A percentile compares a stretch with the other conserved stretches of the same genome.
These are phyloP conservation scores for Arizona elegans DNA, from an alignment of 2,113 vertebrate genomes.

Conservation along the genomic window DNA sequence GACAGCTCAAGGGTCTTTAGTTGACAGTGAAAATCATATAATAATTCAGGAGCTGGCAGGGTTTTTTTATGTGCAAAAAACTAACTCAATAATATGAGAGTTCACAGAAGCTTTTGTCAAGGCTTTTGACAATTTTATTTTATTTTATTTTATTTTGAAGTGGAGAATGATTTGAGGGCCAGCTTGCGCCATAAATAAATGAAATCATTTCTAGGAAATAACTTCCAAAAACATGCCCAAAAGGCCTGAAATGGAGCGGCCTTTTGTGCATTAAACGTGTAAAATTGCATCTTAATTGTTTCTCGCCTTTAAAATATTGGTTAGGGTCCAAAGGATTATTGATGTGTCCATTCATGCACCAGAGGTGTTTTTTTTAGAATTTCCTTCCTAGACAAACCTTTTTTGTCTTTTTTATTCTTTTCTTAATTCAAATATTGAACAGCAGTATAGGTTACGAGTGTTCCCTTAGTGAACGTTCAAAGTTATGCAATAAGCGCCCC, in stretches of 20 bases:
- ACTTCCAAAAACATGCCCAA: not conserved
- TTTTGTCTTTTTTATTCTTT: not conserved
- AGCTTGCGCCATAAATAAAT: not conserved
- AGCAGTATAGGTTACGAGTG: not conserved
- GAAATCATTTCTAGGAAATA: not conserved
- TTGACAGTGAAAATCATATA: not conserved
- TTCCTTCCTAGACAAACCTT: not conserved
- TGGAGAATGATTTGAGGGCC: not conserved
- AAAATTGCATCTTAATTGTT: not conserved
- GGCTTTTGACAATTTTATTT: not conserved
- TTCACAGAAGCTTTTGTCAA: not conserved
- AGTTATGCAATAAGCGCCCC: too few species aligned
- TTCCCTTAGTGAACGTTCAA: too few species aligned
- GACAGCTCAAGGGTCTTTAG: not conserved
- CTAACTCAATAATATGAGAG: not conserved
- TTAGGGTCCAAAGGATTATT: not conserved
- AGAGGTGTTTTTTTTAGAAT: not conserved
- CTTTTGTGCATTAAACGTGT: not conserved
- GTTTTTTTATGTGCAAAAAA: not conserved
- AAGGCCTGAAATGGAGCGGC: not conserved
- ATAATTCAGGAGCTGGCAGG: not conserved
- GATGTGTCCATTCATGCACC: not conserved
- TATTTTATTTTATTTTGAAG: not conserved
- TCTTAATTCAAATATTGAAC: not conserved
- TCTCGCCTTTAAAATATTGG: not conserved